phyloP scores from a whole-genome alignment of 2,888 invertebrate species.

The Scaptomyza polygonia region DNA sequence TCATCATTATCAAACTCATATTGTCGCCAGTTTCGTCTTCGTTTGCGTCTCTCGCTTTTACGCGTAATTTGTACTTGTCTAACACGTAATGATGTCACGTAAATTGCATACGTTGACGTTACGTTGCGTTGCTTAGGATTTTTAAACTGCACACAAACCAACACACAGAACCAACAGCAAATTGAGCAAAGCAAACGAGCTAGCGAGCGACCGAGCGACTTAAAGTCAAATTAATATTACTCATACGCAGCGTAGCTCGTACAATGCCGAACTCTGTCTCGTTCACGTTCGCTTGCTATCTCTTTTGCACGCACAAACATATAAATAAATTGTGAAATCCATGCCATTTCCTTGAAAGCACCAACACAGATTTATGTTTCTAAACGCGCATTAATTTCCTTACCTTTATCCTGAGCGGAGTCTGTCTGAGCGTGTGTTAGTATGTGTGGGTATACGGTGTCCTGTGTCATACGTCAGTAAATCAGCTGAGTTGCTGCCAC shows the following conservation, averaged over 20 bases:
- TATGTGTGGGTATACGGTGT: constrained; percentile 31
- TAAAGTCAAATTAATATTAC: constrained; percentile 78
- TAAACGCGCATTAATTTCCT: constrained; percentile 79
- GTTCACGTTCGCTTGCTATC: constrained; percentile 6
- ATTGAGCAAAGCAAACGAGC: constrained; percentile 45
- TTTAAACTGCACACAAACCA: constrained; percentile 50
- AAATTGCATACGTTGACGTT: constrained; percentile 79
- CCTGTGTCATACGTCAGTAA: constrained; percentile 76
- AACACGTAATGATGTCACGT: constrained; percentile 81
- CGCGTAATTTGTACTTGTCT: constrained; percentile 81
- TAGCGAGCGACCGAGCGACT: constrained; percentile 44
- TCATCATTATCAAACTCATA: constrained; percentile 80
- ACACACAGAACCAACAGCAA: constrained; percentile 25
- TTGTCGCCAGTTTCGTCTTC: constrained; percentile 65
- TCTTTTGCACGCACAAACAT: constrained; percentile 41
- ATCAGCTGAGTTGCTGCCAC: constrained; percentile 61
- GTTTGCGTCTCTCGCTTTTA: constrained; percentile 27
- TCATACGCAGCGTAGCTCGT: constrained; percentile 61
- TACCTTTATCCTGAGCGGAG: constrained; percentile 69
- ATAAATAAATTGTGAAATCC: constrained; percentile 74
- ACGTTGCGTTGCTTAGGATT: constrained; percentile 63
- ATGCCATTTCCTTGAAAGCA: constrained; percentile 63
- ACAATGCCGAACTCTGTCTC: constrained; percentile 10
- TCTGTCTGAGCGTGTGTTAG: constrained; percentile 7
- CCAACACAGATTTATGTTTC: constrained; percentile 76